Base-by-base conservation (phyloP, 2,888 invertebrate genomes). In the Campoplex nolae region DNA sequence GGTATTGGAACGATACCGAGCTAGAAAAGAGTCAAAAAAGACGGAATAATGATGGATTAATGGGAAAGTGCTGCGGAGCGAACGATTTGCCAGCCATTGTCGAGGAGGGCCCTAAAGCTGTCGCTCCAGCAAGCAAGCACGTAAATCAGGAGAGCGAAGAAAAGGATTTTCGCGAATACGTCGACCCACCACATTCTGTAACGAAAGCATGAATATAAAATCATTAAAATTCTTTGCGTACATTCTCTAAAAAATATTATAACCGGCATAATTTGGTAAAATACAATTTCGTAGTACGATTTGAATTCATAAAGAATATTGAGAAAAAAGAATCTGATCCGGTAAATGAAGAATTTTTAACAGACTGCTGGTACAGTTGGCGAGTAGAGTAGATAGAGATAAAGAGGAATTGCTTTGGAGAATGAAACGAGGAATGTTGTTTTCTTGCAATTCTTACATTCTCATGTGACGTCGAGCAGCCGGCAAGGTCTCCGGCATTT, bases 171-270 rank as follows among this genome's bases (percentile, higher is more conserved):
- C 68, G 96, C 96, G 4, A 98, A 93, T 51, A 96, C 95, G 92
- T 98, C 98, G 8, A 98, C 97, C 94, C 96, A 97, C 95, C 97
- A 98, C 98, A 98, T 98, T 79, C 98, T 98, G 95, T 38, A 95
- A 65, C 23, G 42, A 32, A 23, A 38, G 28, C 3, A 38, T 38
- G 38, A 38, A 6, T 3, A 75, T 2, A 11, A 51, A 0, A 68
- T 48, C 7, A 6, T 28, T 42, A 3, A 58, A 9, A 45, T 18
- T 65, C 32, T 11, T 8, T 23, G 23, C 0, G 45, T 11, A 45
- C 9, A 45, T 45, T 45, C 45, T 45, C 45, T 1, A 45, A 1
- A 45, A 11, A 45, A 42, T 42, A 42, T 42, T 42, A 42, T 9
- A 42, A 42, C 23, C 23, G 23, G 23, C 6, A 6, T 42, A 42